Conservation (phyloP, 2,797 vertebrate species). For the Centropyge bicolor region DNA sequence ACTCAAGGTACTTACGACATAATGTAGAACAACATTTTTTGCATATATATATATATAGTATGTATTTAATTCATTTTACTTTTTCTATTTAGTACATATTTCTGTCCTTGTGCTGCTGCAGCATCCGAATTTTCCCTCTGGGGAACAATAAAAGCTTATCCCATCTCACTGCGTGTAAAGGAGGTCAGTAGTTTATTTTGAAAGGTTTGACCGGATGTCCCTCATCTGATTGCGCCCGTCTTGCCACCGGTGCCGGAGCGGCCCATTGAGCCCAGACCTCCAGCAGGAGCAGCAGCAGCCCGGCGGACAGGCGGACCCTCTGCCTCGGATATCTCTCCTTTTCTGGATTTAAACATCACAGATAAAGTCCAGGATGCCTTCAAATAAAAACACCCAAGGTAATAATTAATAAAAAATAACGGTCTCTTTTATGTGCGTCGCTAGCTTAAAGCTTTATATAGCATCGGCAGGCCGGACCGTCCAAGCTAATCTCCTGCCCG, state of each 20-base stretch:
- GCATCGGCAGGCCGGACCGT: slow-evolving; percentile 65
- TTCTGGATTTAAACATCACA: slow-evolving; percentile 27
- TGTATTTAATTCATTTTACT: neutral
- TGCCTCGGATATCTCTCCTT: slow-evolving; percentile 49
- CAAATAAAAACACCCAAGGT: slow-evolving; percentile 84
- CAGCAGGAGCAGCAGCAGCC: slow-evolving; percentile 49
- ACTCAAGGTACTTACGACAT: too few species aligned
- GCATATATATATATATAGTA: too few species aligned
- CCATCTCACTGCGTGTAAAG: neutral
- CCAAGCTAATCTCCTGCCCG: slow-evolving; percentile 30
- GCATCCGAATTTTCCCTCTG: neutral
- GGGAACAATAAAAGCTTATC: neutral
- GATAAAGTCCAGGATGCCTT: slow-evolving; percentile 81
- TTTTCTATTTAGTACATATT: neutral
- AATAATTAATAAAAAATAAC: slow-evolving; percentile 2
- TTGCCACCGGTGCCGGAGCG: slow-evolving; percentile 49
- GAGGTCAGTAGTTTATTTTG: slow-evolving; percentile 39
- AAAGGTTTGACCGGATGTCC: slow-evolving; percentile 53
- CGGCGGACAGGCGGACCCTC: slow-evolving; percentile 50
- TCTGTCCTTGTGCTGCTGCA: too few species aligned
- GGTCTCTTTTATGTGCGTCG: neutral
- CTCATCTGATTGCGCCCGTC: accelerated
- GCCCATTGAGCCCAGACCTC: slow-evolving; percentile 46
- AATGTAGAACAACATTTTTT: too few species aligned
- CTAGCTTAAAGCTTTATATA: slow-evolving; percentile 60